These are phyloP conservation scores for Oreochromis mossambicus DNA, from an alignment of 2,797 vertebrate genomes.

Conservation along the genomic window DNA sequence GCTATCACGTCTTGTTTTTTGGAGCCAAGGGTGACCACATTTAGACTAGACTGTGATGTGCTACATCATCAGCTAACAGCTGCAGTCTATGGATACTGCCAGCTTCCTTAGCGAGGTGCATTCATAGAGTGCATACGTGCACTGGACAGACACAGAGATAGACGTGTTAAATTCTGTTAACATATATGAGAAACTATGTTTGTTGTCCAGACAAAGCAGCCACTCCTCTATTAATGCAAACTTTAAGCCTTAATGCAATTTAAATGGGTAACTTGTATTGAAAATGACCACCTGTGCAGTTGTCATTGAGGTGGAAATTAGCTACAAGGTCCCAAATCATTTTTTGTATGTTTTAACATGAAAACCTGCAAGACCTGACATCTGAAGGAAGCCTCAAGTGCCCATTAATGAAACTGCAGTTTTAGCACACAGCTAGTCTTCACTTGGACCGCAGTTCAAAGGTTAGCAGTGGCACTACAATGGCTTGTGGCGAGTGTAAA, in stretches of 20 bases:
- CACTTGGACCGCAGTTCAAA: background rate
- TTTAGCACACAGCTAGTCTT: background rate
- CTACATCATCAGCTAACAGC: background rate
- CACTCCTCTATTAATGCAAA: background rate
- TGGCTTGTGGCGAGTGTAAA: background rate
- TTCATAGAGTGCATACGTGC: background rate
- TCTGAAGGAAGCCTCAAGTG: background rate
- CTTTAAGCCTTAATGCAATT: background rate
- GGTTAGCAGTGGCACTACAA: background rate
- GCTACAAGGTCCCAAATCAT: background rate
- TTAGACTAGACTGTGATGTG: background rate
- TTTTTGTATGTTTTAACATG: background rate
- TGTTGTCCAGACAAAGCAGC: background rate
- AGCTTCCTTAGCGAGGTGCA: background rate
- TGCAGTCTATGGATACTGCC: background rate
- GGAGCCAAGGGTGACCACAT: background rate
- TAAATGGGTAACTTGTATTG: background rate
- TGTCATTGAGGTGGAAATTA: background rate
- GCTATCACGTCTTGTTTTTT: background rate
- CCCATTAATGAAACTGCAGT: background rate
- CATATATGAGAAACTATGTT: background rate
- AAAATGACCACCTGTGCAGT: background rate
- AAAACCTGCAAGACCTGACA: background rate
- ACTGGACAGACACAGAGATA: background rate
- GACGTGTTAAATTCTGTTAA: background rate